phyloP scores from a whole-genome alignment of 37 sponge, comb jelly and placozoan genomes.

The Dysidea cf. avara region DNA sequence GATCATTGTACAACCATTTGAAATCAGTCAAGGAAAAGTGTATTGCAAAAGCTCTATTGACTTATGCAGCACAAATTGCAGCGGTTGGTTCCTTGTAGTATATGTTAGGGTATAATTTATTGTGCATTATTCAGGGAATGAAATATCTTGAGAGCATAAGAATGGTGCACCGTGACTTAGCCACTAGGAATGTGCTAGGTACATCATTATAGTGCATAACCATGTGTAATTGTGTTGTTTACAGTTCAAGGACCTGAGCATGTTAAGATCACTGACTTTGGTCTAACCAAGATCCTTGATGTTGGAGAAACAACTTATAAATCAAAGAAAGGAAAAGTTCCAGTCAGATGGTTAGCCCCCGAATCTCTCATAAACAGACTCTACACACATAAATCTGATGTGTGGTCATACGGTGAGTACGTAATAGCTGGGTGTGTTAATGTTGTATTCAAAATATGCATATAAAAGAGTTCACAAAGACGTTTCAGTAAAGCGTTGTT shows the following conservation, averaged over 20 bases:
- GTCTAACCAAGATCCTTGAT: slow-evolving; percentile 80
- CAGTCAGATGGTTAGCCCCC: slow-evolving; percentile 89
- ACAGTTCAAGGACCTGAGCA: slow-evolving; percentile 62
- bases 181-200: neutral
- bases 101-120: too few relatives aligned
- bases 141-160: too few relatives aligned
- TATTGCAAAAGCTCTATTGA: slow-evolving; percentile 64
- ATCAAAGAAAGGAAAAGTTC: slow-evolving; percentile 71
- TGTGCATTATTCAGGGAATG: too few relatives aligned
- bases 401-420: slow-evolving; percentile 84
- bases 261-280: slow-evolving; percentile 97
- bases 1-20: slow-evolving; percentile 81
- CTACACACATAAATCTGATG: slow-evolving; percentile 88
- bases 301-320: slow-evolving; percentile 71
- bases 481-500: too few relatives aligned
- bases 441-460: too few relatives aligned
- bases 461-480: too few relatives aligned
- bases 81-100: too few relatives aligned
- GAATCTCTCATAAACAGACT: slow-evolving; percentile 62
- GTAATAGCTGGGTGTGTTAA: too few relatives aligned
- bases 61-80: slow-evolving; percentile 77
- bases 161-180: too few relatives aligned
- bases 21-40: slow-evolving; percentile 66
- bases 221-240: neutral
- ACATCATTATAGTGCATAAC: too few relatives aligned